These are phyloP conservation scores for Dryoscopus gambensis DNA, from an alignment of 2,113 vertebrate genomes.

Conservation along the genomic window DNA sequence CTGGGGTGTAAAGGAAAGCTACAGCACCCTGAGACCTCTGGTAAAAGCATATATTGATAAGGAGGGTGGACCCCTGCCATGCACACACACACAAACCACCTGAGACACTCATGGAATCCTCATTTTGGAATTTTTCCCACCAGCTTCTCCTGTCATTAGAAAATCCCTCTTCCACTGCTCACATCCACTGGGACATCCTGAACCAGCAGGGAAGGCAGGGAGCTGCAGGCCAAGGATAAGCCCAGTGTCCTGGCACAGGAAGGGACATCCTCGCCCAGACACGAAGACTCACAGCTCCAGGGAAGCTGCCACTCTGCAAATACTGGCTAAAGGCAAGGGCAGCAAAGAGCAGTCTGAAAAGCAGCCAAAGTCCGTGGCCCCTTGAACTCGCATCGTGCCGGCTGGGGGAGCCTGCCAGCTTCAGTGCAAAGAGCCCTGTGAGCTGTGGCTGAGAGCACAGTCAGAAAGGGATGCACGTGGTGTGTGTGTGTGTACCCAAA, in stretches of 20 bases:
- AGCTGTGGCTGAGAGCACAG: not conserved
- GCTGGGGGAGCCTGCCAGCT: not conserved
- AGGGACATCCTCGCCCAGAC: not conserved
- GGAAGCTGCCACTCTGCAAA: not conserved
- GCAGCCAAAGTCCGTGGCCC: not conserved
- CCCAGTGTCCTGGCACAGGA: not conserved
- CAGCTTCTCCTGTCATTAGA: not conserved
- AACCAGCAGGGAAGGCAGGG: not conserved
- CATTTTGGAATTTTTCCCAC: not conserved
- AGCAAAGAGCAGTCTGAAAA: not conserved
- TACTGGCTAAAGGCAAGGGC: not conserved
- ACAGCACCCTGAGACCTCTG: not conserved
- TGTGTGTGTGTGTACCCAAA: not conserved
- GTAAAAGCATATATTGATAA: fast-evolving
- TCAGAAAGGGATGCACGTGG: not conserved
- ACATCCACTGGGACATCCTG: fast-evolving
- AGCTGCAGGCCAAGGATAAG: not conserved
- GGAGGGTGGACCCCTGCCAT: too few species aligned
- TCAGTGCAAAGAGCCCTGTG: not conserved
- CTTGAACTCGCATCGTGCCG: not conserved
- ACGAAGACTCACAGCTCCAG: not conserved
- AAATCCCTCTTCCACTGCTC: not conserved
- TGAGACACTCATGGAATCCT: not conserved
- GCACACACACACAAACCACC: fast-evolving
- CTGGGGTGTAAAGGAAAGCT: not conserved